phyloP scores from a whole-genome alignment of 2,113 vertebrate species.

The Megaceryle maxima region DNA sequence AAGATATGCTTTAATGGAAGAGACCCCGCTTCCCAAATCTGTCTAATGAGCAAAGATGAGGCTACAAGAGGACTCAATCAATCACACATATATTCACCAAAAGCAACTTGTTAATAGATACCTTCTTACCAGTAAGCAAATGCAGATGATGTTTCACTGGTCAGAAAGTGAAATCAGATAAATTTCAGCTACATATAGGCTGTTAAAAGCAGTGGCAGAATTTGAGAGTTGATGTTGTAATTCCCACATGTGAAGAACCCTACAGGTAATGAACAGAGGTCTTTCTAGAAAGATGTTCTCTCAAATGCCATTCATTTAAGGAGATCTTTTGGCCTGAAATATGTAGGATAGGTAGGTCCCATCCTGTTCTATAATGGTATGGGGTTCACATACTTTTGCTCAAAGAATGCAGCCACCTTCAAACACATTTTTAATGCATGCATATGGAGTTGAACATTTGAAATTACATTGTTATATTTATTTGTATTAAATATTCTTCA shows the following conservation, averaged over 20 bases:
- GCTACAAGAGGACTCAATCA: neutral
- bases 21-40: neutral
- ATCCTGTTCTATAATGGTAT: neutral
- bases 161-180: neutral
- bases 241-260: neutral
- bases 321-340: neutral
- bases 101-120: neutral
- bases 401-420: neutral
- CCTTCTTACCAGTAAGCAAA: neutral
- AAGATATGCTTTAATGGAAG: neutral
- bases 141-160: neutral
- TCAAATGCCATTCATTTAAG: neutral
- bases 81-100: neutral
- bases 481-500: neutral
- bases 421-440: neutral
- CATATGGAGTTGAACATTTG: neutral
- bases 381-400: neutral
- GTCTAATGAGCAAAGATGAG: neutral
- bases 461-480: neutral
- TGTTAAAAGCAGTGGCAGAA: neutral
- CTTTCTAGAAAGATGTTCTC: neutral
- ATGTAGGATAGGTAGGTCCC: neutral
- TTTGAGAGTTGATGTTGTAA: neutral
- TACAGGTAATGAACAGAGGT: neutral
- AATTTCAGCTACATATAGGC: neutral